Percentiles rank a stretch among this genome's conserved stretches.
phyloP scores from a whole-genome alignment of 2,113 vertebrate genomes.

The Plectropomus leopardus region DNA sequence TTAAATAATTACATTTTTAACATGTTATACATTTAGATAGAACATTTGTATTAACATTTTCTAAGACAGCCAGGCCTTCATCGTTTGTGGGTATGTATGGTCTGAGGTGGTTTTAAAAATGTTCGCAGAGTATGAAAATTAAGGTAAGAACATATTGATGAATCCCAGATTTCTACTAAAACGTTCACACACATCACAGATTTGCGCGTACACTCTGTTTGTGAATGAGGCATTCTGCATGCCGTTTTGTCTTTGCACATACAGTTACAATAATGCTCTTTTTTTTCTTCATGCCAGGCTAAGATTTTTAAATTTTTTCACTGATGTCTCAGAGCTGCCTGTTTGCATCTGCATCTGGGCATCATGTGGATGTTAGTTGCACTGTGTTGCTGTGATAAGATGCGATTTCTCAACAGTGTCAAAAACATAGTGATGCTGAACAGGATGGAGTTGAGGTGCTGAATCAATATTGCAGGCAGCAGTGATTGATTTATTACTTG shows the following conservation, averaged over 20 bases:
- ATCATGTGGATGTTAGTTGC: neutral
- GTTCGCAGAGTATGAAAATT: too few relatives aligned
- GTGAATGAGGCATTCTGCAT: too few relatives aligned
- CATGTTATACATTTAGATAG: too few relatives aligned
- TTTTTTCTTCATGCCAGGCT: neutral
- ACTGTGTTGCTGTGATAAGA: neutral
- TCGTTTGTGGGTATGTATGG: too few relatives aligned
- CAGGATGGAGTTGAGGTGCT: constrained; percentile 35
- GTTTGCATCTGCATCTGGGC: neutral
- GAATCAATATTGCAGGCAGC: constrained; percentile 47
- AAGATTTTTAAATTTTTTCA: constrained; percentile 5
- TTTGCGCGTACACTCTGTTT: too few relatives aligned
- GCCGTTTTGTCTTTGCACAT: neutral
- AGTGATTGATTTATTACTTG: constrained; percentile 60
- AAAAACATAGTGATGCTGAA: constrained; percentile 36
- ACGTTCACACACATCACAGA: too few relatives aligned
- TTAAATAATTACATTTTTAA: too few relatives aligned
- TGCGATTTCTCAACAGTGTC: constrained; percentile 32
- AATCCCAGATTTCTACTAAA: too few relatives aligned
- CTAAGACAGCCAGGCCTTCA: too few relatives aligned
- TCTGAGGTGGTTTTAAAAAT: too few relatives aligned
- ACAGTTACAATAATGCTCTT: neutral
- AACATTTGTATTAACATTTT: too few relatives aligned
- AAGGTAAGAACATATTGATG: too few relatives aligned
- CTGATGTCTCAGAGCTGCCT: neutral